phyloP scores from a whole-genome alignment of 1,140 invertebrate genomes.

The Aphidius gifuensis region DNA sequence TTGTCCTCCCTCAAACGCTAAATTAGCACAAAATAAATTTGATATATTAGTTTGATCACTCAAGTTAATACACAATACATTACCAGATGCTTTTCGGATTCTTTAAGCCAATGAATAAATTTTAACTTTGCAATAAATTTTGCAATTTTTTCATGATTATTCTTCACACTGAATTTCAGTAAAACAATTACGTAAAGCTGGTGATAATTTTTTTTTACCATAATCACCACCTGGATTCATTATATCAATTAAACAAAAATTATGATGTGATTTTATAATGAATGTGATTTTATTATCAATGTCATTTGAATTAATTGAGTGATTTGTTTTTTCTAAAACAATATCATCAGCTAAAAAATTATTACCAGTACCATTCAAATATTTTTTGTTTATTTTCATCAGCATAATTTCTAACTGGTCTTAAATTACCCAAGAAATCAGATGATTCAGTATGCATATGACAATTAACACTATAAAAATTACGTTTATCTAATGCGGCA shows the following conservation, averaged over 20 bases:
- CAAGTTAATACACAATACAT: slow-evolving; percentile 92
- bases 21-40: slow-evolving; percentile 96
- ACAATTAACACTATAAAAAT: slow-evolving; percentile 86
- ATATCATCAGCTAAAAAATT: slow-evolving; percentile 97
- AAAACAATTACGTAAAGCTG: slow-evolving; percentile 94
- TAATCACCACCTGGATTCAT: slow-evolving; percentile 99
- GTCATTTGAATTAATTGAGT: slow-evolving; percentile 44
- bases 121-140: slow-evolving; percentile 62
- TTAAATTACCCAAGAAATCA: slow-evolving; percentile 93
- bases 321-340: slow-evolving; percentile 85
- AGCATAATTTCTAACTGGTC: slow-evolving; percentile 77
- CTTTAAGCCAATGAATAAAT: slow-evolving; percentile 78
- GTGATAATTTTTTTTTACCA: slow-evolving; percentile 99
- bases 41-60: slow-evolving; percentile 98
- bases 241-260: slow-evolving; percentile 92
- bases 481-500: slow-evolving; percentile 64
- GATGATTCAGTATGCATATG: slow-evolving; percentile 98
- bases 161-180: slow-evolving; percentile 98
- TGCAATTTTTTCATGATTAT: slow-evolving; percentile 61
- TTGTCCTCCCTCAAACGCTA: slow-evolving; percentile 85
- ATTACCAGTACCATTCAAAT: slow-evolving; percentile 92
- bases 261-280: slow-evolving; percentile 68
- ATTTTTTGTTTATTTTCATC: slow-evolving; percentile 60
- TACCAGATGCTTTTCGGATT: slow-evolving; percentile 70
- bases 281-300: slow-evolving; percentile 54